Evolutionary conservation across 1,140 invertebrate genomes (phyloP).

Genomic region (Hestina assimilis): DNA sequence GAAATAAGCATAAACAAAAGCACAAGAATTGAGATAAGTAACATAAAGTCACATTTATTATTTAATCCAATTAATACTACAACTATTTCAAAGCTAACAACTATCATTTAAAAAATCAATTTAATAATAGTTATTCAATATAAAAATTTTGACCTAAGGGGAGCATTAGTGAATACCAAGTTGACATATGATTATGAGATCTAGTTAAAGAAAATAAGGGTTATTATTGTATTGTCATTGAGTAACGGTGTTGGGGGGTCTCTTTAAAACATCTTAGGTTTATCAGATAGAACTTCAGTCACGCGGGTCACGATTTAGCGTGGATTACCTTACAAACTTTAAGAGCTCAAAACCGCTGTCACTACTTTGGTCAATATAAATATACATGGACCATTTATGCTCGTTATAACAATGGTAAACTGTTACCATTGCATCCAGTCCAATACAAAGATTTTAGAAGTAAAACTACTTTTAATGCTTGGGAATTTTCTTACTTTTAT

Average conservation of each 20-base stretch:
- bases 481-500: too few species aligned
- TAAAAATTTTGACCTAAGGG: too few species aligned
- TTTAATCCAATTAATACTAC: too few species aligned
- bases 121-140: too few species aligned
- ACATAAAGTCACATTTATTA: too few species aligned
- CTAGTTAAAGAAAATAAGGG: slow-evolving; percentile 10
- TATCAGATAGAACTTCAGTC: slow-evolving; percentile 39
- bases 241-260: slow-evolving; percentile 28
- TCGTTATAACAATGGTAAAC: slow-evolving; percentile 1
- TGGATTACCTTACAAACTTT: slow-evolving; percentile 28
- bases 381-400: neutral
- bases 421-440: neutral
- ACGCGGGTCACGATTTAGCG: slow-evolving; percentile 39
- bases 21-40: too few species aligned
- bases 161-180: too few species aligned
- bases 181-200: neutral
- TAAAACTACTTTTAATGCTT: too few species aligned
- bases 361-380: slow-evolving; percentile 5
- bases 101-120: too few species aligned
- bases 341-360: slow-evolving; percentile 8
- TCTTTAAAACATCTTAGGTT: slow-evolving; percentile 32
- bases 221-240: slow-evolving; percentile 15
- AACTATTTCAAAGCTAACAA: too few species aligned
- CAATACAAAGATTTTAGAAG: too few species aligned
- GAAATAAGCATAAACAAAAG: too few species aligned